Evolutionary conservation across 2,113 vertebrate genomes (phyloP).

Genomic region (Neogale vison): DNA sequence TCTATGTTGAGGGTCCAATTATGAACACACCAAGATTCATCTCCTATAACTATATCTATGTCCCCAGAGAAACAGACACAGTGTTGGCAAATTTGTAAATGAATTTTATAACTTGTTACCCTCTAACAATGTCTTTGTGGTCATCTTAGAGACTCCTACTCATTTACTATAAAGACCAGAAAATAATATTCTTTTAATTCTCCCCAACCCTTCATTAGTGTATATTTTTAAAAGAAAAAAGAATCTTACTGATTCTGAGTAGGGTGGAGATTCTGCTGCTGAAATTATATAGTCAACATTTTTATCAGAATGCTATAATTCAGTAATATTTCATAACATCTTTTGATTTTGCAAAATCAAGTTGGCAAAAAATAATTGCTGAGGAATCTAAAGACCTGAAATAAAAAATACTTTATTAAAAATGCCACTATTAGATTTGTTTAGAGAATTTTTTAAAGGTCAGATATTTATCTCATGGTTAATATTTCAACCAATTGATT

Average conservation of each 20-base stretch:
- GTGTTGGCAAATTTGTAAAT: conserved; percentile 37
- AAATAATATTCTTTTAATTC: neutral
- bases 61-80: conserved; percentile 38
- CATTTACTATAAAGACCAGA: neutral
- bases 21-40: conserved; percentile 53
- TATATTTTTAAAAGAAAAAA: conserved; percentile 10
- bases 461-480: neutral
- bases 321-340: neutral
- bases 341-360: conserved; percentile 14
- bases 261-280: neutral
- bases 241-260: neutral
- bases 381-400: neutral
- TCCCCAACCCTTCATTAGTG: neutral
- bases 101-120: conserved; percentile 43
- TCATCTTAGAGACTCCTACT: conserved; percentile 1
- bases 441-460: neutral
- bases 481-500: conserved; percentile 3
- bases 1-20: conserved; percentile 63
- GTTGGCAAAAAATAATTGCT: neutral
- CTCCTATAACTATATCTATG: conserved; percentile 34
- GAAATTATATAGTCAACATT: neutral
- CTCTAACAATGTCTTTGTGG: neutral
- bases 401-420: neutral
- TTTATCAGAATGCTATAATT: conserved; percentile 1
- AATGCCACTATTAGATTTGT: neutral